Evolutionary conservation across 2,113 vertebrate species (phyloP), one percentile per base, ranked within the genome.

Genomic region (Puma concolor): DNA sequence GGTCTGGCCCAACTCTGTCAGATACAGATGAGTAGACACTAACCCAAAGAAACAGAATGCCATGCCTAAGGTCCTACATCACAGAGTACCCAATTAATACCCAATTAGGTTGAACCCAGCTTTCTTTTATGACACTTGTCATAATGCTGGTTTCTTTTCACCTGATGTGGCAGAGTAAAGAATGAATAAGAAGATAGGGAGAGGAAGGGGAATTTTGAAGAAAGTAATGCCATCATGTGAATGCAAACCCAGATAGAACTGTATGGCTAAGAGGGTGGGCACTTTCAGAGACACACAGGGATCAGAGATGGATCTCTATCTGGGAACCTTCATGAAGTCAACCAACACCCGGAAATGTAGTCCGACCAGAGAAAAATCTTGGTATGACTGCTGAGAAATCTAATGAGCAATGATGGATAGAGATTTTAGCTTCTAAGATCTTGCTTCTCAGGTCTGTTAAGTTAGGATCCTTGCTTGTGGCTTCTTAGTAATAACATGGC

Each of bases 391-490:
- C 92, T 97, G 79, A 82, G 96, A 60, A 57, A 76, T 57, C 96
- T 92, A 92, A 96, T 85, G 67, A 96, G 50, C 33, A 94, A 71
- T 13, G 91, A 95, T 21, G 23, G 88, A 44, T 44, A 21, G 44
- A 11, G 87, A 81, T 95, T 96, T 98, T 97, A 96, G 93, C 94
- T 97, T 50, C 85, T 98, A 93, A 93, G 98, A 93, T 82, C 91
- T 87, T 98, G 95, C 92, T 64, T 67, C 94, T 97, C n/a, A 98
- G 91, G 90, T 95, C 83, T 94, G 25, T 85, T 80, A 96, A 96
- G 74, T 97, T 98, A 98, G 91, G 87, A 95, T 44, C 97, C 57
- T 97, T 71, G 86, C 95, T 91, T 97, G 76, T 66, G 97, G 80
- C 76, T 90, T 97, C 57, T 98, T 88, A 94, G 98, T 83, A 98